phyloP scores from a whole-genome alignment of 2,113 vertebrate genomes.

The Myotis lucifugus region DNA sequence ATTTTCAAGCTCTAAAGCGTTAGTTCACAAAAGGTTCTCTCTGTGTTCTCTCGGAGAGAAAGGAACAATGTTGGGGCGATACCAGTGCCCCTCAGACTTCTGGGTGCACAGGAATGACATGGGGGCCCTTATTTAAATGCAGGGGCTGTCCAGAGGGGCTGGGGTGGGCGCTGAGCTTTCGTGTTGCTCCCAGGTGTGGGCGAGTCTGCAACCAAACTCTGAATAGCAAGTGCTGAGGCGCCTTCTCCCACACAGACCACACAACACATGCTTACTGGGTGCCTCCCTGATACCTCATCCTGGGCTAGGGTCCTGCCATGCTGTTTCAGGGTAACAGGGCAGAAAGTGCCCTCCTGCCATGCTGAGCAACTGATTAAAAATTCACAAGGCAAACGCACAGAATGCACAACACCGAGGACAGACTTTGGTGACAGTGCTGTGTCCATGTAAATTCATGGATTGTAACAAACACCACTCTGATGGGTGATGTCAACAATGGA shows the following conservation, averaged over 20 bases:
- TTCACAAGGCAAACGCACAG: not conserved
- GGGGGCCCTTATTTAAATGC: not conserved
- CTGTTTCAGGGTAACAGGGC: not conserved
- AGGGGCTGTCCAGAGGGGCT: not conserved
- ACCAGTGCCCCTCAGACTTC: not conserved
- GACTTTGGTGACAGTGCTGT: not conserved
- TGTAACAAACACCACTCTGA: not conserved
- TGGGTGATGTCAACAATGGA: not conserved
- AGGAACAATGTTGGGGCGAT: not conserved
- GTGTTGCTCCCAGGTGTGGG: not conserved
- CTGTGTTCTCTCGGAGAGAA: not conserved
- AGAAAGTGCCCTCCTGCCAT: not conserved
- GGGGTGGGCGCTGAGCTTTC: not conserved
- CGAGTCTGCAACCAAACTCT: not conserved
- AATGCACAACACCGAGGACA: not conserved
- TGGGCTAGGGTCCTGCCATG: not conserved
- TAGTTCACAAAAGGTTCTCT: constrained; percentile 10
- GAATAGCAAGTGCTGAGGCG: not conserved
- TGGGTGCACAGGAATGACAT: accelerated
- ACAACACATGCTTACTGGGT: not conserved
- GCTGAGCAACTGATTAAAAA: not conserved
- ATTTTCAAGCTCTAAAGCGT: constrained; percentile 38
- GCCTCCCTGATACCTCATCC: not conserved
- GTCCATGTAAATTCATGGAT: not conserved
- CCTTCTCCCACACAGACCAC: accelerated